Base-by-base conservation (phyloP, 37 sponge, comb jelly and placozoan genomes). In the Geodia barretti region DNA sequence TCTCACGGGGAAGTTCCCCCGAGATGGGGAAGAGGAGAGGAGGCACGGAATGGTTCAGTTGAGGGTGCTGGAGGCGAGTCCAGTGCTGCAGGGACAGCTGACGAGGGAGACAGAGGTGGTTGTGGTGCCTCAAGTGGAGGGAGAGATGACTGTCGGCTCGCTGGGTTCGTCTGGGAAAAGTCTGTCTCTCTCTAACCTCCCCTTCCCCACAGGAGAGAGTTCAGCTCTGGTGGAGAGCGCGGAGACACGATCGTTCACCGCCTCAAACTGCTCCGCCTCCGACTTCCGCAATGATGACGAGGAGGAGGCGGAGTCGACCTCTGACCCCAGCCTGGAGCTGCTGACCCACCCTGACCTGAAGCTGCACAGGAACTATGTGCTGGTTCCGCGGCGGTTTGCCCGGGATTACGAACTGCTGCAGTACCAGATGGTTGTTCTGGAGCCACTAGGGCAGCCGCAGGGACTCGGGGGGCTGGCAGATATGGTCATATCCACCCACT, bases 71-170 rank as follows among this genome's bases (percentile, higher is more conserved):
- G 79, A 76, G 28, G 24, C 77, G 0, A 19, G 40, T 28, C 92
- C 92, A 1, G 39, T 79, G 0, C 62, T 78, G 7, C 92, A 91
- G 33, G 92, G 92, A 4, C n/a, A 25, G 23, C 62, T 91, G 23
- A 86, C 79, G 26, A 36, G 30, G 21, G 63, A 83, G 4, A 91
- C 92, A 2, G 39, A 25, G 24, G 79, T 91, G 26, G 24, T 63
- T 14, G 59, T 91, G 20, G 29, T 91, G 1, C 86, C 90, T 39
- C 76, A 75, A 9, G 62, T 5, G 32, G 76, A 75, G 32, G 29
- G 14, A 19, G 60, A 41, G 32, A 60, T 29, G 60, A 28, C 31
- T 23, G 60, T 25, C 4, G 29, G 14, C 11, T 47, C 54, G 7
- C 54, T 47, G 54, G 14, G 11, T 14, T 17, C 54, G 54, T 14